Evolutionary conservation across 1,140 invertebrate genomes (phyloP).

Genomic region (Microplitis mediator): DNA sequence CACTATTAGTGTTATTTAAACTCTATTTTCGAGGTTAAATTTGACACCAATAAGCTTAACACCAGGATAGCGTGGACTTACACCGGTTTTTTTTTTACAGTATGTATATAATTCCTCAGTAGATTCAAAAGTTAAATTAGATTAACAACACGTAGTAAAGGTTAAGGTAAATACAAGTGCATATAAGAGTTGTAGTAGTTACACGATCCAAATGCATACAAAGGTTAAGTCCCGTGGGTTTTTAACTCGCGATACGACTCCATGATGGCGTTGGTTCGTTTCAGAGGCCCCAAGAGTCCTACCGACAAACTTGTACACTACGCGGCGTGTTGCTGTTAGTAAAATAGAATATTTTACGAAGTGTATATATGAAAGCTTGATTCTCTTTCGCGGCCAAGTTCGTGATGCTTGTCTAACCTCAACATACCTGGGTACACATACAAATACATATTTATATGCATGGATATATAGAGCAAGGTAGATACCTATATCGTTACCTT

Average conservation of each 20-base stretch:
- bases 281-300: neutral
- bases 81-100: too few relatives aligned
- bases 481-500: neutral
- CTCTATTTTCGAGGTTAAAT: too few relatives aligned
- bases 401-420: conserved; percentile 11
- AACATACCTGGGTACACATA: neutral
- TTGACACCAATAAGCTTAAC: too few relatives aligned
- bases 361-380: neutral
- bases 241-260: neutral
- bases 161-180: too few relatives aligned
- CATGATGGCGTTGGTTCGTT: neutral
- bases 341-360: conserved; percentile 38
- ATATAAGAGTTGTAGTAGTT: too few relatives aligned
- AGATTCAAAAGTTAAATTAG: too few relatives aligned
- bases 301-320: neutral
- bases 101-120: too few relatives aligned
- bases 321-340: neutral
- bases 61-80: too few relatives aligned
- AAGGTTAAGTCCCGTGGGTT: neutral
- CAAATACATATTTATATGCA: neutral
- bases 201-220: too few relatives aligned
- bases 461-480: neutral
- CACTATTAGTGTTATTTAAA: too few relatives aligned
- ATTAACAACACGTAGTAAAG: too few relatives aligned
- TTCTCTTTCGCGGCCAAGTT: conserved; percentile 9